phyloP scores from a whole-genome alignment of 2,797 vertebrate genomes.

The Balearica regulorum region DNA sequence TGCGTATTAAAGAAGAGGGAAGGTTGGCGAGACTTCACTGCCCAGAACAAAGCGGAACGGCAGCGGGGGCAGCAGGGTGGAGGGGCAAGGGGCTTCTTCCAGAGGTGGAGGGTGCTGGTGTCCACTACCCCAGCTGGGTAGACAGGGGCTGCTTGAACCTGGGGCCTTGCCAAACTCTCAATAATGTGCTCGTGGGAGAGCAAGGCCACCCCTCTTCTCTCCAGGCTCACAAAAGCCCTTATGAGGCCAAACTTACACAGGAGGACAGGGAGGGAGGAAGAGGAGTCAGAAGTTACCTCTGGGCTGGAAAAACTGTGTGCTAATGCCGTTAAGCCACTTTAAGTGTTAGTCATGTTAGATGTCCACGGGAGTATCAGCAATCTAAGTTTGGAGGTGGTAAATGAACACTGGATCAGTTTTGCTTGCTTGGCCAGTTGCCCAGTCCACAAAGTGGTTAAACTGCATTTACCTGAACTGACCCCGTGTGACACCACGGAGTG shows the following conservation, averaged over 20 bases:
- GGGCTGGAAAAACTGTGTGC: background rate
- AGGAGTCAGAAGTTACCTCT: background rate
- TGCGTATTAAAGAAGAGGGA: too few relatives aligned
- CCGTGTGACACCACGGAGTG: fast-evolving
- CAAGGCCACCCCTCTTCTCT: too few relatives aligned
- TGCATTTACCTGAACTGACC: fast-evolving
- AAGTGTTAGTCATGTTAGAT: fast-evolving
- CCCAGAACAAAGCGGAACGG: background rate
- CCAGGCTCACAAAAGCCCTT: background rate
- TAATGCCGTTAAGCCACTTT: fast-evolving
- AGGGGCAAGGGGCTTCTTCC: background rate
- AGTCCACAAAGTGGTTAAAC: background rate
- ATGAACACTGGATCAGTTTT: fast-evolving
- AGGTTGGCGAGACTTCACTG: fast-evolving
- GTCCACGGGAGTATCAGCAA: background rate
- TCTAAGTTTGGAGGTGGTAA: background rate
- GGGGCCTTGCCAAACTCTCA: background rate
- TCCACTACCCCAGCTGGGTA: fast-evolving
- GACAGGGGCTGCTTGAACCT: background rate
- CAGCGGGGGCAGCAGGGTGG: background rate
- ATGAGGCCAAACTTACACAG: fast-evolving
- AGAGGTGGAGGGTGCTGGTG: background rate
- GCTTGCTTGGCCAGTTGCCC: background rate
- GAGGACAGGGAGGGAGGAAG: background rate
- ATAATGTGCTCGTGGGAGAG: background rate